Percentiles rank a stretch among this genome's conserved stretches.
Conservation (phyloP, 2,113 vertebrate species). For the Paedocypris sp. region DNA sequence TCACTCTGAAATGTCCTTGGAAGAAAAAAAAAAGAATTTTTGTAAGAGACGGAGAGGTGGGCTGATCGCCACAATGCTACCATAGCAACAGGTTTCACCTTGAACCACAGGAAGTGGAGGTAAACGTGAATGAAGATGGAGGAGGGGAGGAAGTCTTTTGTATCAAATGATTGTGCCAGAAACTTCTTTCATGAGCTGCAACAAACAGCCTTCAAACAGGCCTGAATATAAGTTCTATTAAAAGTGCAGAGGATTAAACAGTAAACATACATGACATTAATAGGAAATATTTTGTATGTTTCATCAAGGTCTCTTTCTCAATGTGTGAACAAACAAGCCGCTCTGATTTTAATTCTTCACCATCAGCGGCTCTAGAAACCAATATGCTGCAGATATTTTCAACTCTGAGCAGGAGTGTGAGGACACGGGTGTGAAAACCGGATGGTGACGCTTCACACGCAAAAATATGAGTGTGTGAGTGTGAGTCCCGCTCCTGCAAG, state of each 20-base stretch:
- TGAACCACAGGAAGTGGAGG: slow-evolving; percentile 42
- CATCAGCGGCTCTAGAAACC: slow-evolving; percentile 20
- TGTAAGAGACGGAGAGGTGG: slow-evolving; percentile 23
- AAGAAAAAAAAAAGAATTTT: slow-evolving; percentile 24
- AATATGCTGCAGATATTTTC: neutral
- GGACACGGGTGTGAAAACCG: slow-evolving; percentile 24
- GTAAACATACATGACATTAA: too few species aligned
- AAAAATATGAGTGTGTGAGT: slow-evolving; percentile 19
- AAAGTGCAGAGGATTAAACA: too few species aligned
- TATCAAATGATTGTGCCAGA: slow-evolving; percentile 6
- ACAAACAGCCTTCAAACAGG: too few species aligned
- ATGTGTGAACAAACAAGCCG: too few species aligned
- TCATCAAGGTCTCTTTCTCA: neutral
- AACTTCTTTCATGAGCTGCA: too few species aligned
- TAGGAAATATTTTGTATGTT: too few species aligned
- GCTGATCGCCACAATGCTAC: slow-evolving; percentile 40
- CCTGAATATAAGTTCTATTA: too few species aligned
- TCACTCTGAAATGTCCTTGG: slow-evolving; percentile 30
- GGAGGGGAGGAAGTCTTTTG: slow-evolving; percentile 24
- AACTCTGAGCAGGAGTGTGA: slow-evolving; percentile 19
- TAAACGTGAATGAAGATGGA: slow-evolving; percentile 18
- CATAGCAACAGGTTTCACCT: slow-evolving; percentile 60
- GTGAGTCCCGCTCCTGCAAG: slow-evolving; percentile 11
- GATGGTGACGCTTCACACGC: slow-evolving; percentile 26
- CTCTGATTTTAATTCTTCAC: neutral